Evolutionary conservation across 2,797 vertebrate genomes (phyloP), one percentile per base, ranked within the genome.

Genomic region (Anguilla anguilla): DNA sequence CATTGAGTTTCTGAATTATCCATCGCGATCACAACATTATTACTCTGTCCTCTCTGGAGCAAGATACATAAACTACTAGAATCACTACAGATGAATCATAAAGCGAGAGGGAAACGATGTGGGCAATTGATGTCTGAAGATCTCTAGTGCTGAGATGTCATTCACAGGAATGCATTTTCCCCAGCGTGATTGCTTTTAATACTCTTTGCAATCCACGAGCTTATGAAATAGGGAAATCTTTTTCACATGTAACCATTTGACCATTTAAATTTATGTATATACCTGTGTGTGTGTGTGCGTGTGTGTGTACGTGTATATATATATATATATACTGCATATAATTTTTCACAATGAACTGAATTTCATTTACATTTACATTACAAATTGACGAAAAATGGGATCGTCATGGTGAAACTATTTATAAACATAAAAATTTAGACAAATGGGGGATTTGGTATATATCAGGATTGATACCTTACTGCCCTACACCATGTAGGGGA

Each of bases 11-110:
- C 85, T 94, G 91, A 90, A 91, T 93, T 93, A 95, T 92, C 91
- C 89, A 88, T 90, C 94, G 91, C 86, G 91, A 95, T 93, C 95
- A 94, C 93, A 93, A 90, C 92, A 93, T 92, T 93, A 93, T 94
- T 93, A 93, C 91, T 93, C 91, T 94, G 94, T 96, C 95, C 90
- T 88, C 87, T 94, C 92, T 95, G 94, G 95, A 96, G 93, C 94
- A 88, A 92, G 94, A 89, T 88, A 91, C 92, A 88, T 90, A 93
- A 93, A 94, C 89, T 91, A 91, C 85, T 92, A 88, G 90, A 91
- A 93, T 94, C 93, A 90, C 84, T 92, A 88, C 86, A 84, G 89
- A 93, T 89, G 87, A 90, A 91, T 91, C 87, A 89, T 93, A 94
- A 93, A 94, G 94, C 93, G 93, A 93, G 91, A 92, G 85, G 85